Conservation (phyloP, 2,888 invertebrate species). For the Gastrophysa polygoni region DNA sequence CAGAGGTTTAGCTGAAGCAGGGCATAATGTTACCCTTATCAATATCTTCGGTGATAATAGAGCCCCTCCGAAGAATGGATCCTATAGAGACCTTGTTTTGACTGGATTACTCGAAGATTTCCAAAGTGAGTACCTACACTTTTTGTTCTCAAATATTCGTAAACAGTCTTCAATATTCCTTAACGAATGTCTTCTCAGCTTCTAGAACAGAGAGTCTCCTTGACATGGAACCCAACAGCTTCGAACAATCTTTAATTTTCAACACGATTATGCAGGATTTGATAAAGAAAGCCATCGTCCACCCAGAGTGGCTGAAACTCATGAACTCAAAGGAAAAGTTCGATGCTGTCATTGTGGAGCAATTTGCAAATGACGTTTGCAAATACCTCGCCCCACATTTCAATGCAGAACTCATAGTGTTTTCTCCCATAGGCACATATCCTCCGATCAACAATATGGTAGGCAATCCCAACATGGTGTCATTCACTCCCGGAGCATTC, state of each 20-base stretch:
- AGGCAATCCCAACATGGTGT: conserved; percentile 52
- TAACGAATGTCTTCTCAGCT: too few relatives aligned
- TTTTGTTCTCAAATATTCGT: too few relatives aligned
- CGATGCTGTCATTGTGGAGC: conserved; percentile 58
- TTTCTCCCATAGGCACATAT: conserved; percentile 53
- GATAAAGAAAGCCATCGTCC: conserved; percentile 38
- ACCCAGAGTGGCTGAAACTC: conserved; percentile 44
- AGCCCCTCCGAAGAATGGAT: not conserved
- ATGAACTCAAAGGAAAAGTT: conserved; percentile 52
- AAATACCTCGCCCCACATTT: conserved; percentile 53
- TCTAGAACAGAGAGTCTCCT: too few relatives aligned
- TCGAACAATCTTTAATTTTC: conserved; percentile 18
- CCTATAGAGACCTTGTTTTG: not conserved
- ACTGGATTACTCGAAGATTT: not conserved
- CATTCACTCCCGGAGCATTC: conserved; percentile 60
- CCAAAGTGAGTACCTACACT: too few relatives aligned
- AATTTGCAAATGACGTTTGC: conserved; percentile 60
- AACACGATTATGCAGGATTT: conserved; percentile 25
- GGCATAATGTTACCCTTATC: not conserved
- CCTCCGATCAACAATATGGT: too few relatives aligned
- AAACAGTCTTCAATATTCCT: too few relatives aligned
- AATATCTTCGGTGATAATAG: not conserved
- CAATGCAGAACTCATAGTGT: conserved; percentile 51
- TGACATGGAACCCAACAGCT: not conserved
- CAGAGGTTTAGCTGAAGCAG: not conserved